A percentile compares a stretch with the other conserved stretches of the same genome.
Conservation (phyloP, 2,888 invertebrate species). For the Bembecia ichneumoniformis region DNA sequence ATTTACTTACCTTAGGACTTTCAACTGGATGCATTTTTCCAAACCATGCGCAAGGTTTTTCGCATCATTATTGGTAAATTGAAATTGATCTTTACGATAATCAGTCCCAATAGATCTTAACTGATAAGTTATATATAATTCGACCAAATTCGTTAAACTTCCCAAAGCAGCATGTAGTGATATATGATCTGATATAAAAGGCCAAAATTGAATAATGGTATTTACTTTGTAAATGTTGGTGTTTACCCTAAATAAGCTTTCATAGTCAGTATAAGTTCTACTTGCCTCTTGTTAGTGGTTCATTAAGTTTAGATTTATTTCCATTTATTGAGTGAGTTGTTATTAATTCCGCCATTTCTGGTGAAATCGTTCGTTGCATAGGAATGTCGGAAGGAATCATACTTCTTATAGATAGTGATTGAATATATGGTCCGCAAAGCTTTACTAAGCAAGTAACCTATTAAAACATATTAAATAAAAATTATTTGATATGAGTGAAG, state of each 20-base stretch:
- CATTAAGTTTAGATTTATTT: conserved; percentile 23
- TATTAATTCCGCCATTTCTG: conserved; percentile 57
- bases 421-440: conserved; percentile 57
- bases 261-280: neutral
- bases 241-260: neutral
- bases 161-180: conserved; percentile 63
- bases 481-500: neutral
- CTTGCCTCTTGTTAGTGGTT: conserved; percentile 41
- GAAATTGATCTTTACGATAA: conserved; percentile 60
- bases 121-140: conserved; percentile 58
- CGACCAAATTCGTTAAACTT: conserved; percentile 50
- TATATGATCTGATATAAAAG: conserved; percentile 54
- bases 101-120: conserved; percentile 41
- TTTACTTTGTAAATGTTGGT: too few relatives aligned
- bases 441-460: conserved; percentile 54
- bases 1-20: conserved; percentile 36
- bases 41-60: conserved; percentile 54
- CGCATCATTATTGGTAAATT: conserved; percentile 63
- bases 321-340: conserved; percentile 40
- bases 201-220: neutral
- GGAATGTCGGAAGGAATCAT: conserved; percentile 57
- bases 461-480: conserved; percentile 2
- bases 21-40: conserved; percentile 49
- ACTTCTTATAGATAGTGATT: conserved; percentile 48
- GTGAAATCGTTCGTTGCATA: conserved; percentile 50